phyloP scores from a whole-genome alignment of 2,113 vertebrate genomes.

The Lepus americanus region DNA sequence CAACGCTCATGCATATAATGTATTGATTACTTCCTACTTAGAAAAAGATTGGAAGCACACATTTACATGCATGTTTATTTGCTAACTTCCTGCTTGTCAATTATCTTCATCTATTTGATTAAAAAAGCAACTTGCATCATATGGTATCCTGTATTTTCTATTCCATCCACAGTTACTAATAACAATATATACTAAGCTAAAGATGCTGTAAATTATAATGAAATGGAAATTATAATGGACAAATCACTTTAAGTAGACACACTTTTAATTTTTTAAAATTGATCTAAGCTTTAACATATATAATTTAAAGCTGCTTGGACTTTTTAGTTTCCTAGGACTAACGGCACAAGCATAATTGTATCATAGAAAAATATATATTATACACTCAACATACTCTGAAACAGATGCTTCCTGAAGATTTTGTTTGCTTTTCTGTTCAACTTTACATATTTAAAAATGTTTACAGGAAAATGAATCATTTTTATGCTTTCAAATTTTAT shows the following conservation, averaged over 20 bases:
- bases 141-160: background rate
- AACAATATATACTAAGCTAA: background rate
- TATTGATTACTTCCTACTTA: background rate
- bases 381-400: background rate
- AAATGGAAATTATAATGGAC: background rate
- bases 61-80: background rate
- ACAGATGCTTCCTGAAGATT: slow-evolving; percentile 19
- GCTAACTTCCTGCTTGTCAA: background rate
- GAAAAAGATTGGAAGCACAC: background rate
- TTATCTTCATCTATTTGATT: background rate
- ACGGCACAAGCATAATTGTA: background rate
- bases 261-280: background rate
- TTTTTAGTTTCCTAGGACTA: background rate
- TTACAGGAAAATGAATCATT: background rate
- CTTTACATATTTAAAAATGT: background rate
- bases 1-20: background rate
- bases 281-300: background rate
- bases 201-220: background rate
- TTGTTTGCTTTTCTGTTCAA: background rate
- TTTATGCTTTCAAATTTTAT: background rate
- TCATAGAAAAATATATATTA: background rate
- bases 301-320: background rate
- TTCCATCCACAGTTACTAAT: background rate
- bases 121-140: background rate
- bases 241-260: background rate